Evolutionary conservation across 1,140 invertebrate genomes (phyloP).

Genomic region (Temnothorax curvispinosus): DNA sequence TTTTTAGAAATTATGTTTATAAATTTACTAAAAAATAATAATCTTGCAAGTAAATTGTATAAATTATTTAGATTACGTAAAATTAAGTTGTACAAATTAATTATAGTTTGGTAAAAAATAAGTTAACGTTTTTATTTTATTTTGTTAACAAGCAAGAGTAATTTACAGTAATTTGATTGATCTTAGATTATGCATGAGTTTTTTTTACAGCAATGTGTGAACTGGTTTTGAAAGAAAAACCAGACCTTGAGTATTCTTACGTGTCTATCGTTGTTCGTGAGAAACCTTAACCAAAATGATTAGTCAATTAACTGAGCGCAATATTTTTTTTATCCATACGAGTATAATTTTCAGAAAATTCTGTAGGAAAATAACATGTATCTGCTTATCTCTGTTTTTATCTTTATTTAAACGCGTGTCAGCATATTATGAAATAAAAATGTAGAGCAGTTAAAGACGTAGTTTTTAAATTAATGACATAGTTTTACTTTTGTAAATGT

Average conservation of each 20-base stretch:
- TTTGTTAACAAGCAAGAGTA: background rate
- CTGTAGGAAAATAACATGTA: background rate
- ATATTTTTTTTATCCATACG: background rate
- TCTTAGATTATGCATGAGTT: background rate
- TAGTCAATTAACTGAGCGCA: background rate
- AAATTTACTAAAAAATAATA: slow-evolving; percentile 3
- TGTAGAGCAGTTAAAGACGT: background rate
- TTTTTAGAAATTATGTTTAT: background rate
- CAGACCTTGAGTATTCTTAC: background rate
- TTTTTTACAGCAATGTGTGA: background rate
- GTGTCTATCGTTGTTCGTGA: background rate
- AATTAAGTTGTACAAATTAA: background rate
- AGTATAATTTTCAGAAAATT: background rate
- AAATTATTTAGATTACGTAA: background rate
- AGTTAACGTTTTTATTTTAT: background rate
- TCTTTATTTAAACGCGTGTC: background rate
- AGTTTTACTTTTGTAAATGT: background rate
- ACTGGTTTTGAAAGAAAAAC: slow-evolving; percentile 23
- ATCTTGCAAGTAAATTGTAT: background rate
- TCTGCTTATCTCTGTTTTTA: background rate
- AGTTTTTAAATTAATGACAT: background rate
- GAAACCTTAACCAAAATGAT: background rate
- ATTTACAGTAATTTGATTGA: slow-evolving; percentile 1
- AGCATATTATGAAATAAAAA: background rate
- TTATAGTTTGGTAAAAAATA: background rate